Conservation (phyloP, 37 sponge, comb jelly and placozoan genomes). For the Sycon ciliatum region DNA sequence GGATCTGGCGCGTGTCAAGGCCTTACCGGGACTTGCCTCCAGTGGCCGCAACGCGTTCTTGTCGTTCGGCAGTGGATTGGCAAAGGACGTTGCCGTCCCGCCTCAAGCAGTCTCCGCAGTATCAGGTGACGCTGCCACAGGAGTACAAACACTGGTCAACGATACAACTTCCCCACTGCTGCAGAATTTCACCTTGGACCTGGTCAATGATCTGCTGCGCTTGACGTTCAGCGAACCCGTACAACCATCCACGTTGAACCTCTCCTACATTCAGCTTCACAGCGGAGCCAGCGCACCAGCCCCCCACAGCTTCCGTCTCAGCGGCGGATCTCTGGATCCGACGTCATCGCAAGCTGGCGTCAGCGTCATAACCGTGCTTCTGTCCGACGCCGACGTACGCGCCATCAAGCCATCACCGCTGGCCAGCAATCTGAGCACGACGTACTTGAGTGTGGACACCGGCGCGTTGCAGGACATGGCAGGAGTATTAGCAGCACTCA, state of each 20-base stretch:
- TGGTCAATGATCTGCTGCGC: conserved; percentile 55
- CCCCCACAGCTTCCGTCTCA: not conserved
- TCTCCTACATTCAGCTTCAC: conserved; percentile 44
- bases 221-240: conserved; percentile 76
- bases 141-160: conserved; percentile 32
- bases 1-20: conserved; percentile 58
- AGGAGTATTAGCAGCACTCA: conserved; percentile 24
- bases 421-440: conserved; percentile 33
- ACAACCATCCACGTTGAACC: conserved; percentile 24
- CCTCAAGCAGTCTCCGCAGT: too few relatives aligned
- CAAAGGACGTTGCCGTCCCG: too few relatives aligned
- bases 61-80: too few relatives aligned
- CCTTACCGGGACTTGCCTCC: conserved; percentile 49
- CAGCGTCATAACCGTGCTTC: not conserved
- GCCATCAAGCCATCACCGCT: conserved; percentile 45
- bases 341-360: not conserved
- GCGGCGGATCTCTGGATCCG: too few relatives aligned
- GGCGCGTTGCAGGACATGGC: conserved; percentile 35
- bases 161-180: conserved; percentile 53
- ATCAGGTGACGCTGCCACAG: too few relatives aligned
- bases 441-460: conserved; percentile 33
- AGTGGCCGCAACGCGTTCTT: conserved; percentile 41
- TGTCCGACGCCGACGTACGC: conserved; percentile 34
- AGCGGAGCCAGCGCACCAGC: not conserved
- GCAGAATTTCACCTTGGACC: conserved; percentile 35